Evolutionary conservation across 1,140 invertebrate species (phyloP), one percentile per base, ranked within the genome.

Genomic region (Hestina assimilis): DNA sequence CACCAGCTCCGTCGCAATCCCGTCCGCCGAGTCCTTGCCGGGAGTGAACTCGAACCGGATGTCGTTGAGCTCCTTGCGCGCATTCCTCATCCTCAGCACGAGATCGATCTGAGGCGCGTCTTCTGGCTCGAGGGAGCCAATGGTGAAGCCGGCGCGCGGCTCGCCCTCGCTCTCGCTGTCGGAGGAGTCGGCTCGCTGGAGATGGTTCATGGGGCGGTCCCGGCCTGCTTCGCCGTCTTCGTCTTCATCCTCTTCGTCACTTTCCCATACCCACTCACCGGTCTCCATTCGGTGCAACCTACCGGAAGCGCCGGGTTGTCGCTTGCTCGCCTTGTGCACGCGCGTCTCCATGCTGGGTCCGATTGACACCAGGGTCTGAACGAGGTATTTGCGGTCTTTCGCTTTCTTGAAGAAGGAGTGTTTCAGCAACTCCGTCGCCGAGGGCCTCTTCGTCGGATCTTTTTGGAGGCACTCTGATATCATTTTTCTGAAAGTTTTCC

Each of bases 361-460:
- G 72, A 93, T 94, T 7, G 94, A 92, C 15, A 99, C 93, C 55
- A 99, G 89, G 0, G 95, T 97, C 79, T 97, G 95, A 65, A 97
- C 94, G 0, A 99, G 89, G 89, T 97, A 99, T 73, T 96, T 96
- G 66, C 96, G 96, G 83, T 99, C 98, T 90, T 99, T 99, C 3
- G 97, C 96, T 90, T 99, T 99, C 82, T 98, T 99, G 89, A 99
- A 99, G 89, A 99, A 99, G 3, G 97, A 96, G 90, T 99, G 96
- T 86, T 99, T 99, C 6, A 99, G 87, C 24, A 99, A 89, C 89
- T 99, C 98, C n/a, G 96, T 96, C 20, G 99, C 98, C 6, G 98
- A 97, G 8, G 98, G 98, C 89, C 97, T 92, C 83, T 98, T 99
- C 4, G 94, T 91, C 7, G 97, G 96, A 87, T 99, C 97, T 88